These are phyloP conservation scores for Cinara cedri DNA, from an alignment of 2,888 invertebrate genomes.

Conservation along the genomic window DNA sequence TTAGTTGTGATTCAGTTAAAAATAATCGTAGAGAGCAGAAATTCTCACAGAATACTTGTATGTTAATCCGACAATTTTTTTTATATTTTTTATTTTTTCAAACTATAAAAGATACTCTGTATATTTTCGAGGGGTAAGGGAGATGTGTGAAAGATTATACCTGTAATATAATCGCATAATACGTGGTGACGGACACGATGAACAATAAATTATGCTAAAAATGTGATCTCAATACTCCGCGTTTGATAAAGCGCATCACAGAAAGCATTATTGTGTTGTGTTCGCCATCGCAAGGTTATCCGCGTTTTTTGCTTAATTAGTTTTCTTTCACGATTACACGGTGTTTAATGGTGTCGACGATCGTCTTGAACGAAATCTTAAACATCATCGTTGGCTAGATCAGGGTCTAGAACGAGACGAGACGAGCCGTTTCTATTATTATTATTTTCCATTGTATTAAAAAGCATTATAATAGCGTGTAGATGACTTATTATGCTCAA, in stretches of 20 bases:
- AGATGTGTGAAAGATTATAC: no score
- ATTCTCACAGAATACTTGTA: no score
- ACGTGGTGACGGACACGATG: slow-evolving; percentile 36
- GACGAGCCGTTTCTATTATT: neutral
- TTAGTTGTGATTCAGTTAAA: no score
- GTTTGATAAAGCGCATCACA: slow-evolving; percentile 16
- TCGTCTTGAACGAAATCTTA: neutral
- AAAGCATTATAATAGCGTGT: neutral
- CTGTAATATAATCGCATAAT: no score
- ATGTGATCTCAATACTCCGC: neutral
- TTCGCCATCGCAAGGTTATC: slow-evolving; percentile 27
- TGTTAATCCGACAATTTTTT: no score
- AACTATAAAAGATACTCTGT: no score
- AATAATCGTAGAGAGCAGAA: no score
- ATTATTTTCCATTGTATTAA: neutral
- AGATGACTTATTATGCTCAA: no score
- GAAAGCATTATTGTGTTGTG: slow-evolving; percentile 14
- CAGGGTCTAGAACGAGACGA: neutral
- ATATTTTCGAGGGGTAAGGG: no score
- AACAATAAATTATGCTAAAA: neutral
- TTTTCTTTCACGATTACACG: slow-evolving; percentile 9
- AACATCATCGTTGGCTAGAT: neutral
- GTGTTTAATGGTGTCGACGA: neutral
- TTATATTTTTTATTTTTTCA: no score
- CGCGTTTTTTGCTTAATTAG: neutral